These are phyloP conservation scores for Pangasius larnaudii DNA, from an alignment of 2,797 vertebrate genomes.

Conservation along the genomic window DNA sequence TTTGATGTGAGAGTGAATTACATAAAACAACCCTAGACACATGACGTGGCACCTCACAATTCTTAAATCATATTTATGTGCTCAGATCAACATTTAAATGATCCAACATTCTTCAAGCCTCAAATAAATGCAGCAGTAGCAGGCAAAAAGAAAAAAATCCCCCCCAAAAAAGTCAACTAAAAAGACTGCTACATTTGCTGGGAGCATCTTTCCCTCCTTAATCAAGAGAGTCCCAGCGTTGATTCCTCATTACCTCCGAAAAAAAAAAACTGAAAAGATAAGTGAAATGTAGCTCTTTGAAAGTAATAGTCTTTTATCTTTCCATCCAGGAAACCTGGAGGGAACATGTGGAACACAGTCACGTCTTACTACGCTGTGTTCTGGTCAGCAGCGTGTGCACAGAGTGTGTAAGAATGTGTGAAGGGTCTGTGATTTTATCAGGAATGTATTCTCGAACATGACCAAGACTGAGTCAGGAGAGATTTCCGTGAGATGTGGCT, in stretches of 20 bases:
- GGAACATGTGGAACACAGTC: conserved; percentile 20
- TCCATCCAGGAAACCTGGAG: conserved; percentile 11
- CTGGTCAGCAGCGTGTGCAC: conserved; percentile 12
- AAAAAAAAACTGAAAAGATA: conserved; percentile 22
- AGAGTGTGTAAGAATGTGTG: conserved; percentile 19
- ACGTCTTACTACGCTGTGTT: conserved; percentile 20
- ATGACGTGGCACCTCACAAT: background rate
- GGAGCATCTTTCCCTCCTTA: conserved; percentile 19
- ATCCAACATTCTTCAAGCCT: conserved; percentile 13
- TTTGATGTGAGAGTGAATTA: conserved; percentile 7
- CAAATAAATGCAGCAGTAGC: conserved; percentile 32
- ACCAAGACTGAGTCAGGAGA: conserved; percentile 26
- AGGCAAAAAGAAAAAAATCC: background rate
- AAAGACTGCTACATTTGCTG: conserved; percentile 40
- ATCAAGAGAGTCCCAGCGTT: conserved; percentile 12
- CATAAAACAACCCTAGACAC: conserved; percentile 7
- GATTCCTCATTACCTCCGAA: background rate
- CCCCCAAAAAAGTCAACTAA: background rate
- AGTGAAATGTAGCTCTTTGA: conserved; percentile 32
- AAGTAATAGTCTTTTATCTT: conserved; percentile 41
- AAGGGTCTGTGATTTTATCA: conserved; percentile 8
- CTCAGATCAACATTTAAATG: background rate
- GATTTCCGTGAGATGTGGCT: conserved; percentile 53
- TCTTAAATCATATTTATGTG: conserved; percentile 19
- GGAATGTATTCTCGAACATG: conserved; percentile 29